These are phyloP conservation scores for Hoplodrina blanda DNA, from an alignment of 2,888 invertebrate genomes.

Conservation along the genomic window DNA sequence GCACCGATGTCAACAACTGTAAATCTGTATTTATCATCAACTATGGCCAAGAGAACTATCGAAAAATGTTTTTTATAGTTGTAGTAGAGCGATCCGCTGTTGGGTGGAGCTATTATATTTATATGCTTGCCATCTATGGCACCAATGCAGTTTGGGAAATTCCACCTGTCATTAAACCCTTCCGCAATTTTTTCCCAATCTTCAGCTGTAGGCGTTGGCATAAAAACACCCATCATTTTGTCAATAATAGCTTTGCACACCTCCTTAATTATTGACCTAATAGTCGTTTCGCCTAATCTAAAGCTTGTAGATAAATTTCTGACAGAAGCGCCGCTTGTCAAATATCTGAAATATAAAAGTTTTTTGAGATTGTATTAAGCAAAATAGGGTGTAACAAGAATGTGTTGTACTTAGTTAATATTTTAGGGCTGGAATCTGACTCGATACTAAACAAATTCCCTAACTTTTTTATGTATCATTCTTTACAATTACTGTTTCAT, in stretches of 20 bases:
- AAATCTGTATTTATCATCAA: constrained; percentile 15
- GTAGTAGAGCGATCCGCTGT: constrained; percentile 46
- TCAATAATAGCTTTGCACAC: constrained; percentile 44
- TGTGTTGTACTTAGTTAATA: constrained; percentile 4
- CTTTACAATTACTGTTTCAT: constrained; percentile 6
- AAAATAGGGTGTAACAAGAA: neutral
- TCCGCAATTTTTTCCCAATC: constrained; percentile 12
- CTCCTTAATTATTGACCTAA: constrained; percentile 47
- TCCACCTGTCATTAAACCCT: constrained; percentile 23
- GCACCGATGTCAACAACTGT: constrained; percentile 39
- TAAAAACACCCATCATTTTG: constrained; percentile 22
- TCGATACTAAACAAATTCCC: constrained; percentile 6
- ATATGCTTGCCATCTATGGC: constrained; percentile 58
- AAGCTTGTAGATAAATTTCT: constrained; percentile 34
- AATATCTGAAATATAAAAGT: constrained; percentile 20
- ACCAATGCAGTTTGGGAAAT: constrained; percentile 57
- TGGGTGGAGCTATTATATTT: constrained; percentile 47
- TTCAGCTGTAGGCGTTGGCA: constrained; percentile 45
- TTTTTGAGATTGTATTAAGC: too few relatives aligned
- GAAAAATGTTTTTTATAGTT: constrained; percentile 53
- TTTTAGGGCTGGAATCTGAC: constrained; percentile 4
- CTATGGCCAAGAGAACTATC: constrained; percentile 50
- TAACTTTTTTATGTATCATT: constrained; percentile 1
- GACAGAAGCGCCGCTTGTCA: constrained; percentile 17
- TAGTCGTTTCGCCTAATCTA: constrained; percentile 53